Base-by-base conservation (phyloP, 2,113 vertebrate genomes). In the Jaculus jaculus region DNA sequence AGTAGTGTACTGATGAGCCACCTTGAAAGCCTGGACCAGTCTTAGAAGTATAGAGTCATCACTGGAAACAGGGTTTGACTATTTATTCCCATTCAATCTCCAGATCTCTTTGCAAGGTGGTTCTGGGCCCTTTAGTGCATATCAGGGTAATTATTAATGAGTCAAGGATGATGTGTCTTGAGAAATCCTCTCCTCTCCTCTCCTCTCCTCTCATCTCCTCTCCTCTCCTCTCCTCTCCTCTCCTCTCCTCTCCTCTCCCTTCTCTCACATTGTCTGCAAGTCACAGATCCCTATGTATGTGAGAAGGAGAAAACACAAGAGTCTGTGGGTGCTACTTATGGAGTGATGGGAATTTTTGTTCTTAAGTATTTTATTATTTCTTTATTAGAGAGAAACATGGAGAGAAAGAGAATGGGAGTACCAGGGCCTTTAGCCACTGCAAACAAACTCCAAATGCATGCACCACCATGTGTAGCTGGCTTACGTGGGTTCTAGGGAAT, bases 41-140 rank as follows among this genome's bases (percentile, higher is more conserved):
- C n/a, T 73, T 2, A n/a, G 74, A 39, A 18, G 17, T 80, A 21
- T 32, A 15, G 23, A 80, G 3, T 23, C 10, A 13, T 21, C 20
- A 15, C 24, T 8, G 0, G 24, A 16, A 16, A 24, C 4, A 9
- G 20, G 13, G 8, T 15, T 24, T 11, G 3, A 7, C 26, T 71
- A 32, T 60, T 65, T 17, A 23, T 8, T 58, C 30, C 42, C 71
- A 18, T 60, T 79, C 54, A 42, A 34, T 30, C 42, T 66, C 73
- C 16, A 65, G 5, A 7, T 78, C 7, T 24, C 20, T 24, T 39
- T 61, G 15, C 0, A 10, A 71, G 68, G 23, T 39, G 23, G 7
- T 34, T 84, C 77, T 63, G 32, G 74, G 54, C 16, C n/a, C 3
- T 84, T 83, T 61, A 60, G 61, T 72, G 17, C 75, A 83, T 73